Conservation (phyloP, 2,113 vertebrate genomes). For the Istiophorus platypterus region DNA sequence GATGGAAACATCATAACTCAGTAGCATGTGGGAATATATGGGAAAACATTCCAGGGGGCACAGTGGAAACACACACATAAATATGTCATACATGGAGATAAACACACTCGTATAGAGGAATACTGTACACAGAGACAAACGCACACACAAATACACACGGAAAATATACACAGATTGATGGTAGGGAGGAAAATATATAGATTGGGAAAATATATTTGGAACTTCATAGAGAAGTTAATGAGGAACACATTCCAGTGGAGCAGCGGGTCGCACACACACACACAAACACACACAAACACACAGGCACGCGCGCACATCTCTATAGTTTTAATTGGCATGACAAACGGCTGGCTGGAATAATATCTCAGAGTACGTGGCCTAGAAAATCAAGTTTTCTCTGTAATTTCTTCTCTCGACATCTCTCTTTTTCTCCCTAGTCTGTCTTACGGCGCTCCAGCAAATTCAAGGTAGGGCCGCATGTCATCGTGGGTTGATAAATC, state of each 20-base stretch:
- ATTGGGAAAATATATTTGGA: conserved; percentile 42
- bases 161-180: conserved; percentile 32
- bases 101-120: conserved; percentile 37
- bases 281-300: conserved; percentile 18
- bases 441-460: neutral
- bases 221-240: conserved; percentile 44
- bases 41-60: conserved; percentile 49
- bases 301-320: conserved; percentile 6
- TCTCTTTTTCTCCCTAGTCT: neutral
- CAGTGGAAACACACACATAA: conserved; percentile 33
- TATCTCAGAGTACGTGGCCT: conserved; percentile 24
- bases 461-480: neutral
- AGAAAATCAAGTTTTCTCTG: conserved; percentile 13
- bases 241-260: conserved; percentile 58
- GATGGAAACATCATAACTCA: conserved; percentile 59
- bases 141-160: conserved; percentile 15
- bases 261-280: neutral
- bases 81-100: conserved; percentile 11
- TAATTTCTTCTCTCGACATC: rapidly evolving
- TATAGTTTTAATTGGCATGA: conserved; percentile 51
- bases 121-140: conserved; percentile 23
- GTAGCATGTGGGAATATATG: conserved; percentile 34
- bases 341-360: conserved; percentile 41
- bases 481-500: neutral
- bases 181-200: conserved; percentile 32